phyloP scores from a whole-genome alignment of 2,113 vertebrate species.

The Clarias magur region DNA sequence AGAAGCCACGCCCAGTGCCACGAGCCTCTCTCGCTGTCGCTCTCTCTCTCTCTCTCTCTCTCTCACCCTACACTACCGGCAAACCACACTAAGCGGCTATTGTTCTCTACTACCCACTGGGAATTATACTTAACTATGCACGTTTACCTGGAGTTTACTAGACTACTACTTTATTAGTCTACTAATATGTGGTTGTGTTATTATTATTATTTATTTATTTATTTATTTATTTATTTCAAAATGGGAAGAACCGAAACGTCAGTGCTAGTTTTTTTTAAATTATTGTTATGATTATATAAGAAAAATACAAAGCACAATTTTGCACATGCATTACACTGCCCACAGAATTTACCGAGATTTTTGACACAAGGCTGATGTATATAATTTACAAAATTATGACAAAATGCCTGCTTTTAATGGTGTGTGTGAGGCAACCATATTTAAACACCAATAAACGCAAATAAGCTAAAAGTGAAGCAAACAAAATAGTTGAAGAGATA shows the following conservation, averaged over 20 bases:
- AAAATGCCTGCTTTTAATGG: not conserved
- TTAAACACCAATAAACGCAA: not conserved
- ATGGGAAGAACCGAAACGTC: not conserved
- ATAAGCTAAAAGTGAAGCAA: not conserved
- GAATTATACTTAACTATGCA: slow-evolving; percentile 40
- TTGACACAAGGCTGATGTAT: not conserved
- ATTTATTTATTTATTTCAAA: not conserved
- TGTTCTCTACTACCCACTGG: slow-evolving; percentile 27
- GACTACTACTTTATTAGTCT: no score
- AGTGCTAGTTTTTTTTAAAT: not conserved
- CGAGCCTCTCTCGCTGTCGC: slow-evolving; percentile 25
- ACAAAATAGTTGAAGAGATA: not conserved
- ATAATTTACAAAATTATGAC: not conserved
- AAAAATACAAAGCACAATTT: not conserved
- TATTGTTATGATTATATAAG: not conserved
- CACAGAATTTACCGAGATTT: not conserved
- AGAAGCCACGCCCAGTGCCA: slow-evolving; percentile 51
- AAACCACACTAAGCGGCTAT: slow-evolving; percentile 36
- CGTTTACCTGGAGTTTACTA: slow-evolving; percentile 3
- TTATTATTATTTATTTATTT: not conserved
- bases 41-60: not conserved
- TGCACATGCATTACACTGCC: not conserved
- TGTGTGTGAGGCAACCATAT: not conserved
- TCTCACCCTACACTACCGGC: slow-evolving; percentile 33
- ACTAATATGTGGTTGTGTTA: not conserved